These are phyloP conservation scores for Chunga burmeisteri DNA, from an alignment of 2,113 vertebrate genomes.

Conservation along the genomic window DNA sequence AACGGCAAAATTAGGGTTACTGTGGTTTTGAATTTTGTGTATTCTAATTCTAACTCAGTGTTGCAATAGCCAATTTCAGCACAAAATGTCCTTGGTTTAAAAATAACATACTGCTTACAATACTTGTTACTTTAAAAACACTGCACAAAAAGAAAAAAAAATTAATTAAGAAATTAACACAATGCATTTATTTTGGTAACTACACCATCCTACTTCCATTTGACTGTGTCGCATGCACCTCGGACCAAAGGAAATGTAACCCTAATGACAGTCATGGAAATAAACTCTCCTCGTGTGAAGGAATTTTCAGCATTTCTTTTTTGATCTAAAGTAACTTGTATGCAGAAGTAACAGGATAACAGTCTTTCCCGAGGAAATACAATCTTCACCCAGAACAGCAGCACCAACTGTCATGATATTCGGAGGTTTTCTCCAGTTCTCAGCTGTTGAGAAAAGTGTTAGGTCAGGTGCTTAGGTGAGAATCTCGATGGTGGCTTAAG, in stretches of 20 bases:
- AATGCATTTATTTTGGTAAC: neutral
- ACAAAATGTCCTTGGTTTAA: conserved; percentile 60
- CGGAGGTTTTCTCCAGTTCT: neutral
- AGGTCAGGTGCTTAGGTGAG: neutral
- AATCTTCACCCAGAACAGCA: neutral
- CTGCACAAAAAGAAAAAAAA: neutral
- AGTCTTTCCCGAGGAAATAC: neutral
- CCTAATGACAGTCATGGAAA: neutral
- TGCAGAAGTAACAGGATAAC: neutral
- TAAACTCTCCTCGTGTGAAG: neutral
- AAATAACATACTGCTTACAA: conserved; percentile 37
- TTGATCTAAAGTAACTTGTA: neutral
- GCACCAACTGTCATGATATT: neutral
- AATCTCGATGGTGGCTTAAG: neutral
- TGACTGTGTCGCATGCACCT: neutral
- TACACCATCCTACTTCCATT: neutral
- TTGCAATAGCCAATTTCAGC: conserved; percentile 47
- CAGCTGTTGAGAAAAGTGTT: neutral
- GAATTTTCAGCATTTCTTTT: neutral
- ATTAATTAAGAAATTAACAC: conserved; percentile 18
- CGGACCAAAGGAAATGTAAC: neutral
- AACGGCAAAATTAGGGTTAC: conserved; percentile 56
- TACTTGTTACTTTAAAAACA: conserved; percentile 39
- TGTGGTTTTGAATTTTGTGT: conserved; percentile 58
- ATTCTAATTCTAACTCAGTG: conserved; percentile 54